Evolutionary conservation across 2,888 invertebrate species (phyloP), one percentile per base, ranked within the genome.

Genomic region (Thalpophila matura): DNA sequence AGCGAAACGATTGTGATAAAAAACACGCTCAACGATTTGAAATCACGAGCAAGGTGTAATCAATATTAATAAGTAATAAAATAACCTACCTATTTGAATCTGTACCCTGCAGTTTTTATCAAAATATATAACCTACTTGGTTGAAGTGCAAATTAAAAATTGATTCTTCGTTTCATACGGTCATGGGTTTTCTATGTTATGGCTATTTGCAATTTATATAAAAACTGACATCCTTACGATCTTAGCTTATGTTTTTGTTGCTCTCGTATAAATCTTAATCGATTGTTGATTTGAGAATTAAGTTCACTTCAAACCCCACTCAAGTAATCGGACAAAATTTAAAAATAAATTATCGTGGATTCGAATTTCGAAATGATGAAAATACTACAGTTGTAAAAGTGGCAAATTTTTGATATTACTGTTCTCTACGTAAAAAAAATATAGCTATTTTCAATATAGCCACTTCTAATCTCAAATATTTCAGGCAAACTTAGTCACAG

Each of bases 21-120:
- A 40, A 74, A 60, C 77, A 77, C 74, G 75, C 37, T 57, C 16
- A 26, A 18, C 4, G 33, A 63, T 74, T 67, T 38, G 16, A 57
- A 51, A 53, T 47, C 50, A 61, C 60, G 77, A 77, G 12, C 42
- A 50, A 45, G 50, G 40, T 62, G 43, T 51, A 57, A 63, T 69
- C 58, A 60, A 56, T 58, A 71, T 59, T 56, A 63, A 60, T 49
- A 40, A n/a, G n/a, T n/a, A n/a, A n/a, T n/a, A n/a, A n/a, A n/a
- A n/a, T n/a, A n/a, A n/a, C n/a, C n/a, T n/a, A 72, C 55, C 53
- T 64, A 60, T 54, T 56, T 14, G n/a, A 62, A 46, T 43, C 14
- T 33, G 27, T 20, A 31, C 35, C 35, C 37, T 47, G 49, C 16
- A 61, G 43, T 50, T 50, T 61, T 50, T 46, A 46, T 46, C 12